phyloP scores from a whole-genome alignment of 2,797 vertebrate species.

The Muscicapa comitata region DNA sequence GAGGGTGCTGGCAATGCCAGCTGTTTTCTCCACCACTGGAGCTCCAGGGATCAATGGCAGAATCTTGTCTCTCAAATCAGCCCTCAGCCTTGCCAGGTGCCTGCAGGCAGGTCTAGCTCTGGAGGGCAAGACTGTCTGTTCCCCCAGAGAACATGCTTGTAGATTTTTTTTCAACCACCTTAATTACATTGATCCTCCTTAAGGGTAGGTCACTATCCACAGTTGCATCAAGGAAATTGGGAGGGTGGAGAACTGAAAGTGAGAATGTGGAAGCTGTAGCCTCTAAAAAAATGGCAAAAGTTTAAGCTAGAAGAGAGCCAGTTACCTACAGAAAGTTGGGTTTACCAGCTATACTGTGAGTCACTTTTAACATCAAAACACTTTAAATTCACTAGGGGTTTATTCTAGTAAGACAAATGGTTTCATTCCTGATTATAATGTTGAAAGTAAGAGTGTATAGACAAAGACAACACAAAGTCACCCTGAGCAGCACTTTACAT shows the following conservation, averaged over 20 bases:
- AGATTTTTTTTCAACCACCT: neutral
- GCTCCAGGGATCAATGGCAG: neutral
- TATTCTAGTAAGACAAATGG: neutral
- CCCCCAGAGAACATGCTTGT: neutral
- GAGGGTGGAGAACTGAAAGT: neutral
- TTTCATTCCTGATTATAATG: neutral
- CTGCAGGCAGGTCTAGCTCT: neutral
- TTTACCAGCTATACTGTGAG: neutral
- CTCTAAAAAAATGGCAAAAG: neutral
- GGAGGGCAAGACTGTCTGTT: neutral
- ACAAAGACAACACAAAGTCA: neutral
- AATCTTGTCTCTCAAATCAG: neutral
- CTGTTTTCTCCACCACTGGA: neutral
- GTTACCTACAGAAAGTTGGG: neutral
- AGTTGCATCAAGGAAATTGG: neutral
- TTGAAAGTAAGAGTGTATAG: neutral
- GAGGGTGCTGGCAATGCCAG: neutral
- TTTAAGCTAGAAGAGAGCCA: rapidly evolving
- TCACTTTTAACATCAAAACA: neutral
- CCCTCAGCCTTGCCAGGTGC: neutral
- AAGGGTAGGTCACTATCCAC: neutral
- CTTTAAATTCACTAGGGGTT: neutral
- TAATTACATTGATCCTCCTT: neutral
- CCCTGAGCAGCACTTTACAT: neutral
- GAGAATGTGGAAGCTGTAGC: neutral